Evolutionary conservation across 1,140 invertebrate species (phyloP).

Genomic region (Penaeus vannamei): DNA sequence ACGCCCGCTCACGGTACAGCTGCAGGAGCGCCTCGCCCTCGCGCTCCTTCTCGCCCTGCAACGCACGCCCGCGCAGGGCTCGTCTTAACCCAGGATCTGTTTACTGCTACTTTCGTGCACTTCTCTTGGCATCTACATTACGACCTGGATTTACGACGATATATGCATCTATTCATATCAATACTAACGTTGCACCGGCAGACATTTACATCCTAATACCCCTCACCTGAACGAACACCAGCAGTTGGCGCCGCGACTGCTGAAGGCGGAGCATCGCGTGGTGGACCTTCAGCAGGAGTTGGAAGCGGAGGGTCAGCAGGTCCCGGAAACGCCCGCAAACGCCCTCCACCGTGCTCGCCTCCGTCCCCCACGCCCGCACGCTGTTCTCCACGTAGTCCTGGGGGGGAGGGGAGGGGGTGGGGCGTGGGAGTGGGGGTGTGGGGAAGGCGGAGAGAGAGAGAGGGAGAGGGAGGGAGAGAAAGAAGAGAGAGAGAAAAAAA

Average conservation of each 20-base stretch:
- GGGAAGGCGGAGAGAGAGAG: background rate
- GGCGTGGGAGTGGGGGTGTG: background rate
- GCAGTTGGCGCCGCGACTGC: slow-evolving; percentile 47
- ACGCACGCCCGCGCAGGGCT: too few species aligned
- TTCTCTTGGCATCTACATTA: too few species aligned
- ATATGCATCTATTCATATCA: too few species aligned
- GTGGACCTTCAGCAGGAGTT: slow-evolving; percentile 50
- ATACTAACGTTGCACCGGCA: too few species aligned
- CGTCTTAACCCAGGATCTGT: too few species aligned
- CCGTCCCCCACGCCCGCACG: slow-evolving; percentile 45
- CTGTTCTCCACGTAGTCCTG: slow-evolving; percentile 59
- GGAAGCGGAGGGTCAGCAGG: slow-evolving; percentile 53
- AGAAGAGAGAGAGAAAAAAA: too few species aligned
- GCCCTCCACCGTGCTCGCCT: slow-evolving; percentile 47
- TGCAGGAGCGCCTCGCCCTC: slow-evolving; percentile 54
- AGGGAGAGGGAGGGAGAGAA: too few species aligned
- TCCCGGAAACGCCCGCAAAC: slow-evolving; percentile 59
- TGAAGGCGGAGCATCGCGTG: slow-evolving; percentile 46
- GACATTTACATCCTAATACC: too few species aligned
- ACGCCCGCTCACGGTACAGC: slow-evolving; percentile 51
- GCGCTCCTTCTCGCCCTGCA: slow-evolving; percentile 62
- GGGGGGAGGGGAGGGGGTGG: too few species aligned
- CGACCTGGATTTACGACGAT: too few species aligned
- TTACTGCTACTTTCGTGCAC: too few species aligned
- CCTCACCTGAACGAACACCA: slow-evolving; percentile 46